These are phyloP conservation scores for Epinotia brunnichana DNA, from an alignment of 2,888 invertebrate species.

Conservation along the genomic window DNA sequence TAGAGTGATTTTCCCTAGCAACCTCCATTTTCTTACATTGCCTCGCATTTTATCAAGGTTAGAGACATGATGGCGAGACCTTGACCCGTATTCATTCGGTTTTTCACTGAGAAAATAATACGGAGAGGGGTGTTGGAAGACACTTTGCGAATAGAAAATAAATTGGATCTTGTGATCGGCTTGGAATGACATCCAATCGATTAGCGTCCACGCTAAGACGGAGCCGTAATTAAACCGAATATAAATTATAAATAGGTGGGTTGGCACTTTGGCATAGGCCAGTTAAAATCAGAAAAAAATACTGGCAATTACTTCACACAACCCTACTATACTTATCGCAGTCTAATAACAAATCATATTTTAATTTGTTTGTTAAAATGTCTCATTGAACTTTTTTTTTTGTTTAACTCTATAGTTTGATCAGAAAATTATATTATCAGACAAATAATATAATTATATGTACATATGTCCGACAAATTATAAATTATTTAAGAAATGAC, in stretches of 20 bases:
- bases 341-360: too few relatives aligned
- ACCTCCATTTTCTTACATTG: slow-evolving; percentile 19
- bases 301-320: too few relatives aligned
- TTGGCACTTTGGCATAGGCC: too few relatives aligned
- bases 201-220: neutral
- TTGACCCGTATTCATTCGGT: slow-evolving; percentile 29
- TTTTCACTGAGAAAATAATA: slow-evolving; percentile 8
- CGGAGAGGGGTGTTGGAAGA: neutral
- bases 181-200: slow-evolving; percentile 18
- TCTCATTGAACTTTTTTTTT: too few relatives aligned
- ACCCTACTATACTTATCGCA: too few relatives aligned
- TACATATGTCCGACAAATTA: too few relatives aligned
- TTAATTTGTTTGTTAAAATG: too few relatives aligned
- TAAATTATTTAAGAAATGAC: neutral
- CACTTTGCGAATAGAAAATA: slow-evolving; percentile 21
- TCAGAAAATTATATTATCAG: too few relatives aligned
- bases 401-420: too few relatives aligned
- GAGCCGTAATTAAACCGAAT: neutral
- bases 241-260: too few relatives aligned
- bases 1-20: slow-evolving; percentile 9
- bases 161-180: slow-evolving; percentile 25
- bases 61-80: slow-evolving; percentile 34
- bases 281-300: too few relatives aligned
- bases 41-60: slow-evolving; percentile 36
- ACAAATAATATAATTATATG: too few relatives aligned